Evolutionary conservation across 1,140 invertebrate genomes (phyloP).

Genomic region (Cecropterus lyciades): DNA sequence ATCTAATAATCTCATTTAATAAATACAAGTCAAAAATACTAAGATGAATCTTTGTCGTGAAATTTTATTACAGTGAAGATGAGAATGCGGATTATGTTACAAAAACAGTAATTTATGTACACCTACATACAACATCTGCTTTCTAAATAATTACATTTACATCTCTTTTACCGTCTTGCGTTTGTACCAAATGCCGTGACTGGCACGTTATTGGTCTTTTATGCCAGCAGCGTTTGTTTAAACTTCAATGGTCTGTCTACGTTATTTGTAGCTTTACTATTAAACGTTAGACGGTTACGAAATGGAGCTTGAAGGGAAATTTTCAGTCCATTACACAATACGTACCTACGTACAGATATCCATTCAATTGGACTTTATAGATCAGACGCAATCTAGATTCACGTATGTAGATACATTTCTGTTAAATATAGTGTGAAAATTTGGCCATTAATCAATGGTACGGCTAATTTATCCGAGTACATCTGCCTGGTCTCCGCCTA

Average conservation of each 20-base stretch:
- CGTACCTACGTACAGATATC: background rate
- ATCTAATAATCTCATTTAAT: constrained; percentile 3
- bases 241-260: background rate
- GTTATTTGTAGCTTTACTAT: constrained; percentile 13
- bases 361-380: background rate
- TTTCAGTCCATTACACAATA: constrained; percentile 5
- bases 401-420: background rate
- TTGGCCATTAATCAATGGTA: background rate
- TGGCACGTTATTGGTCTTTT: background rate
- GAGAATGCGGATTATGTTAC: constrained; percentile 5
- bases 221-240: constrained; percentile 2
- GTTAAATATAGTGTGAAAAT: background rate
- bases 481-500: background rate
- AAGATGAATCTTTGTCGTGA: background rate
- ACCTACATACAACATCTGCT: constrained; percentile 11
- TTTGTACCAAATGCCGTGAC: constrained; percentile 15
- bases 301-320: background rate
- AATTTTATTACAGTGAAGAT: constrained; percentile 3
- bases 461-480: background rate
- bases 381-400: background rate
- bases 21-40: constrained; percentile 1
- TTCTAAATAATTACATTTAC: constrained; percentile 31
- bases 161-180: constrained; percentile 21
- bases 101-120: constrained; percentile 4
- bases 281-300: background rate